Evolutionary conservation across 23 tunicate genomes (phyloP).

Genomic region (Ascidia mentula): DNA sequence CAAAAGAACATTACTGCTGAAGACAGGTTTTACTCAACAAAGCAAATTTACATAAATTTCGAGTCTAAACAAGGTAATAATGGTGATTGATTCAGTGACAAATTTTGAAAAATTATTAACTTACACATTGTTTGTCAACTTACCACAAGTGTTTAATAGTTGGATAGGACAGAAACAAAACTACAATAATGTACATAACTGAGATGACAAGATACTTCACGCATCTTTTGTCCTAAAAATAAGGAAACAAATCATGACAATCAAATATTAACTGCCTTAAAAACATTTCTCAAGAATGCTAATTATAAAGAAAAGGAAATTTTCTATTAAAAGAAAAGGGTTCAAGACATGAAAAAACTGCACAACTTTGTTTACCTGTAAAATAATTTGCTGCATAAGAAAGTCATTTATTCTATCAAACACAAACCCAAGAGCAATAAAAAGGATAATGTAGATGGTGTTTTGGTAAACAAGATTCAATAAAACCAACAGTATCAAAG

Average conservation of each 20-base stretch:
- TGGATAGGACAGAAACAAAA: background rate
- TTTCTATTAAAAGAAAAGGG: background rate
- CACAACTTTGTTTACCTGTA: background rate
- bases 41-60: background rate
- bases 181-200: background rate
- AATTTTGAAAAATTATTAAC: background rate
- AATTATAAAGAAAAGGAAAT: background rate
- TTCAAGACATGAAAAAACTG: background rate
- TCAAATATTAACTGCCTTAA: background rate
- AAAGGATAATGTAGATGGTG: constrained; percentile 18
- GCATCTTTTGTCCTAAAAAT: background rate
- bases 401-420: constrained; percentile 27
- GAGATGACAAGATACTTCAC: background rate
- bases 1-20: background rate
- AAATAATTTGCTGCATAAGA: constrained; percentile 8
- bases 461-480: constrained; percentile 8
- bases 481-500: constrained; percentile 1
- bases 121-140: background rate
- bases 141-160: background rate
- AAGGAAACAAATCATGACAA: background rate
- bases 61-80: background rate
- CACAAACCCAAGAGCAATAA: constrained; percentile 17
- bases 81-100: background rate
- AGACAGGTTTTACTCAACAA: too few species aligned
- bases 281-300: background rate